These are phyloP conservation scores for Creontiades dilutus DNA, from an alignment of 2,888 invertebrate genomes.

Conservation along the genomic window DNA sequence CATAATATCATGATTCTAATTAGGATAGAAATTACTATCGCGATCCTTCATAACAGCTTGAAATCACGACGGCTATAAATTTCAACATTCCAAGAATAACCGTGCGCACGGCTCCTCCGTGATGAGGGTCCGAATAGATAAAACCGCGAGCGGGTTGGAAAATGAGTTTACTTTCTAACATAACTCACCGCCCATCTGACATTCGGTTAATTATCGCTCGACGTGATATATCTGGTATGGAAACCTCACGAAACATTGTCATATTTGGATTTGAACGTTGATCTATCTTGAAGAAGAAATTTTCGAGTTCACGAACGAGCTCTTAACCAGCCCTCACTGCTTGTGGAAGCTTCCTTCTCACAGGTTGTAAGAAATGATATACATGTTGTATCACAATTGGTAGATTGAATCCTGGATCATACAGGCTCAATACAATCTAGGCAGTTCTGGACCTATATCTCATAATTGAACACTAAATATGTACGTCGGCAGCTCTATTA, in stretches of 20 bases:
- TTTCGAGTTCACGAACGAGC: neutral
- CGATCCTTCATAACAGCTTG: slow-evolving; percentile 5
- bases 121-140: slow-evolving; percentile 25
- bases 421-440: no score
- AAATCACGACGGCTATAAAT: slow-evolving; percentile 25
- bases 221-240: slow-evolving; percentile 2
- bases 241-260: slow-evolving; percentile 16
- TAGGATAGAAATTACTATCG: neutral
- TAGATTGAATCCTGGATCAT: no score
- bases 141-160: slow-evolving; percentile 20
- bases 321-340: neutral
- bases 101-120: slow-evolving; percentile 16
- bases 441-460: no score
- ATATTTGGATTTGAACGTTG: slow-evolving; percentile 4
- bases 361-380: no score
- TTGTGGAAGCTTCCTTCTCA: no score
- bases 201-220: slow-evolving; percentile 25
- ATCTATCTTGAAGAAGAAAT: neutral
- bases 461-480: no score
- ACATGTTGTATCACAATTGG: no score
- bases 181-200: slow-evolving; percentile 17
- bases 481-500: no score
- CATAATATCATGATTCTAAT: neutral
- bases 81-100: slow-evolving; percentile 25
- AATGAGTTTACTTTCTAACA: slow-evolving; percentile 25